Conservation (phyloP, 2,888 invertebrate genomes). For the Rapana venosa region DNA sequence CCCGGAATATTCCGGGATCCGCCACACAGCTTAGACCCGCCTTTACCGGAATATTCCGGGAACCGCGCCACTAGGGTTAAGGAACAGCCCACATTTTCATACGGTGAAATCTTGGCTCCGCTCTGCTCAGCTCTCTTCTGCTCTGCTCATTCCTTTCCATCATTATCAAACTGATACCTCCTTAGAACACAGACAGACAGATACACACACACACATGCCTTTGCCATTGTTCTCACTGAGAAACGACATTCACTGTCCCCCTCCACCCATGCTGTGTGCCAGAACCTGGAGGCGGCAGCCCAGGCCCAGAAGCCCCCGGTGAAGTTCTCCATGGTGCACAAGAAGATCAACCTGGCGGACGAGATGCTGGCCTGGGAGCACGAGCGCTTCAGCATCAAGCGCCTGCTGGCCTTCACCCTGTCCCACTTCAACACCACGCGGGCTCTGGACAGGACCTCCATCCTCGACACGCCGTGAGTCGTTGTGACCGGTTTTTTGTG, state of each 20-base stretch:
- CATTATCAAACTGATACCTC: too few species aligned
- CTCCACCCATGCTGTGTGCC: conserved; percentile 56
- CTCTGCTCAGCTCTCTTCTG: too few species aligned
- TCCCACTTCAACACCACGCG: conserved; percentile 84
- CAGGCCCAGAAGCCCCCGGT: conserved; percentile 75
- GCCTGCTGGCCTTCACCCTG: conserved; percentile 93
- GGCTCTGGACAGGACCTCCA: conserved; percentile 74
- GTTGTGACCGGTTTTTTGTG: background rate
- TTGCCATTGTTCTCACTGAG: too few species aligned
- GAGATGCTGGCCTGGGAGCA: conserved; percentile 97
- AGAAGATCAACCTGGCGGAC: conserved; percentile 97
- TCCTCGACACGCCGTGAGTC: conserved; percentile 78
- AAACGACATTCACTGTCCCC: background rate
- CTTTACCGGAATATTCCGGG: too few species aligned
- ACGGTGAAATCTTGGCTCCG: too few species aligned
- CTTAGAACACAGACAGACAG: too few species aligned
- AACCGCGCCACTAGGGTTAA: too few species aligned
- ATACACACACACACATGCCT: too few species aligned
- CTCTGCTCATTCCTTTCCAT: too few species aligned
- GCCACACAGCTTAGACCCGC: too few species aligned
- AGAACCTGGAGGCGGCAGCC: conserved; percentile 83
- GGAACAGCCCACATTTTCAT: too few species aligned
- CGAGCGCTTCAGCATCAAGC: conserved; percentile 94
- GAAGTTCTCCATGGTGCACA: conserved; percentile 82
- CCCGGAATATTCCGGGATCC: too few species aligned